These are phyloP conservation scores for Jaculus jaculus DNA, from an alignment of 2,113 vertebrate species.

Conservation along the genomic window DNA sequence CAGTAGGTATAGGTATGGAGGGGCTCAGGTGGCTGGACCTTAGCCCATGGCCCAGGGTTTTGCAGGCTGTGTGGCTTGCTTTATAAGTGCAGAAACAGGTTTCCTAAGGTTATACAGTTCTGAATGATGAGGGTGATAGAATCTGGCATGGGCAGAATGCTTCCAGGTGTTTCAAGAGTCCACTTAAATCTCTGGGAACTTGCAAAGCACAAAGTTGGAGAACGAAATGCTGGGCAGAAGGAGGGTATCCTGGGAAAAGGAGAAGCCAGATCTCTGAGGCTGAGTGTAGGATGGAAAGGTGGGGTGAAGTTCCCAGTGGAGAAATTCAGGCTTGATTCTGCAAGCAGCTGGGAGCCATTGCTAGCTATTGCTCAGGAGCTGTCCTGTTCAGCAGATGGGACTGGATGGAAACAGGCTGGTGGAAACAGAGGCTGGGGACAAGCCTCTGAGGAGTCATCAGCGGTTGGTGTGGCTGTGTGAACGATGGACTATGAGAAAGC, in stretches of 20 bases:
- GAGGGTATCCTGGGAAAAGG: accelerated
- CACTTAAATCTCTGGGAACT: neutral
- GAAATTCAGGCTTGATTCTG: neutral
- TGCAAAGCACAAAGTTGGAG: neutral
- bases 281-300: neutral
- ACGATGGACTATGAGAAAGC: neutral
- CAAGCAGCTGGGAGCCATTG: neutral
- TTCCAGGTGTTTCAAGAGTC: neutral
- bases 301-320: neutral
- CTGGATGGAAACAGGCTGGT: neutral
- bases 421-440: neutral
- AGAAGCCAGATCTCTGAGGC: neutral
- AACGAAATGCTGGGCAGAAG: neutral
- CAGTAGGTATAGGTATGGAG: neutral
- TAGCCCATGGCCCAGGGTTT: neutral
- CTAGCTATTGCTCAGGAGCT: neutral
- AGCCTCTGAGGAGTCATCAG: neutral
- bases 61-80: neutral
- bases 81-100: neutral
- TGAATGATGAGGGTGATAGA: too few relatives aligned
- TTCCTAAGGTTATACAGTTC: neutral
- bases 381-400: neutral
- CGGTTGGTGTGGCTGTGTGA: neutral
- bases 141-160: neutral
- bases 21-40: too few relatives aligned